Conservation (phyloP, 1,140 invertebrate genomes). For the Eciton burchellii region DNA sequence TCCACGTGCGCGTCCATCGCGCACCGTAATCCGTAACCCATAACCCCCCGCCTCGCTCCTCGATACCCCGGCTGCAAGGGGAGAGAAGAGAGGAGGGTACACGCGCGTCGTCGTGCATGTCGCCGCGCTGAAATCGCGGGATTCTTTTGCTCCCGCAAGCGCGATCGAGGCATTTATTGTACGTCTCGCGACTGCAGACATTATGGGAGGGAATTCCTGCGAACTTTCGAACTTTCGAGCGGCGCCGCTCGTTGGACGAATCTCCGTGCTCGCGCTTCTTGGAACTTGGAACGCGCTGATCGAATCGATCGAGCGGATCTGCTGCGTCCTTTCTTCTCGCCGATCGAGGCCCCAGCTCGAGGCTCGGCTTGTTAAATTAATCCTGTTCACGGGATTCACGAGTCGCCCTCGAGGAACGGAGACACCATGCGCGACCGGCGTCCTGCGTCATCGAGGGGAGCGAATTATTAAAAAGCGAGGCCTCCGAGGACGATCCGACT, state of each 20-base stretch:
- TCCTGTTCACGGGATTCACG: background rate
- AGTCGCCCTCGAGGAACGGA: background rate
- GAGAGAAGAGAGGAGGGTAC: too few relatives aligned
- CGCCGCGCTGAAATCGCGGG: slow-evolving; percentile 11
- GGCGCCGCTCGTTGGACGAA: too few relatives aligned
- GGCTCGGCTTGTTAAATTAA: background rate
- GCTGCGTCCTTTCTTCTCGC: background rate
- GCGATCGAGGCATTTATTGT: background rate
- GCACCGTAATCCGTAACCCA: slow-evolving; percentile 42
- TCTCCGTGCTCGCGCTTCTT: too few relatives aligned
- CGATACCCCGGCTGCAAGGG: background rate
- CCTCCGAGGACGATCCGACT: background rate
- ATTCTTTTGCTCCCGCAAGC: slow-evolving; percentile 18
- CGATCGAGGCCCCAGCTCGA: too few relatives aligned
- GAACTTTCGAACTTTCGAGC: too few relatives aligned
- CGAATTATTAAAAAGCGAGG: slow-evolving; percentile 22
- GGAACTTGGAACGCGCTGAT: too few relatives aligned
- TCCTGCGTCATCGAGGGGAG: background rate
- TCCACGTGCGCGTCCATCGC: slow-evolving; percentile 6
- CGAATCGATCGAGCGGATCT: too few relatives aligned
- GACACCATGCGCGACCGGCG: background rate
- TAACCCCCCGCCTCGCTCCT: too few relatives aligned
- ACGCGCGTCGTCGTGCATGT: background rate
- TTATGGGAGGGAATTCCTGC: background rate
- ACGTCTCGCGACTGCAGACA: background rate